Percentiles rank a stretch among this genome's conserved stretches.
phyloP scores from a whole-genome alignment of 2,888 invertebrate species.

The Drosophila melanosoma region DNA sequence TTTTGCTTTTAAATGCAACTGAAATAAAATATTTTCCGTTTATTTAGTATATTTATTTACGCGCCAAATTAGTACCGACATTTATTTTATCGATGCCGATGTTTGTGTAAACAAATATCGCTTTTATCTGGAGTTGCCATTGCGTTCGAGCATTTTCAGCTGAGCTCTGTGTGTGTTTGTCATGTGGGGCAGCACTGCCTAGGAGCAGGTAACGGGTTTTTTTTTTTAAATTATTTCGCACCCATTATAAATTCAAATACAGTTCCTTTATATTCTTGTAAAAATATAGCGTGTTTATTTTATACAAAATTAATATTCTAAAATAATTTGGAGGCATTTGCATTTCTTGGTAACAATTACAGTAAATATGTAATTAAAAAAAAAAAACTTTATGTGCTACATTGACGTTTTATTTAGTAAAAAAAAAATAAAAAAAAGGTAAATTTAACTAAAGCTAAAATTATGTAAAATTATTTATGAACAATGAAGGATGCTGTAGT shows the following conservation, averaged over 20 bases:
- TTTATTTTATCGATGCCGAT: conserved; percentile 43
- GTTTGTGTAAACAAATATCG: conserved; percentile 3
- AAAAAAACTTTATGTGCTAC: conserved; percentile 18
- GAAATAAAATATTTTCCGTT: not conserved
- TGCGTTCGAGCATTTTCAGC: not conserved
- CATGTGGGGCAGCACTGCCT: conserved; percentile 17
- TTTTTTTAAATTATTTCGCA: not conserved
- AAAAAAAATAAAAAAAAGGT: conserved; percentile 20
- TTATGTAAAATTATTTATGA: conserved; percentile 19
- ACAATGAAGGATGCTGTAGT: not conserved
- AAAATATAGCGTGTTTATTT: conserved; percentile 67
- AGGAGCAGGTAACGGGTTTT: not conserved
- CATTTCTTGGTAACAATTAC: conserved; percentile 44
- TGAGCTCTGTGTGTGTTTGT: not conserved
- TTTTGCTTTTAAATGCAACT: not conserved
- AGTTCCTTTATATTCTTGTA: conserved; percentile 39
- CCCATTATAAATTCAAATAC: not conserved
- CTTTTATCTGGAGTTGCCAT: conserved; percentile 40
- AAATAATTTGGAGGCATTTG: conserved; percentile 55
- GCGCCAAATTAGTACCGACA: not conserved
- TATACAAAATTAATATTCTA: conserved; percentile 45
- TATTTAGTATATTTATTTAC: not conserved
- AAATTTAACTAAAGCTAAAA: conserved; percentile 14
- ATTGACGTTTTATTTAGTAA: conserved; percentile 15
- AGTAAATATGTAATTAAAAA: conserved; percentile 17